Base-by-base conservation (phyloP, 2,113 vertebrate species). In the Trematomus loennbergii region DNA sequence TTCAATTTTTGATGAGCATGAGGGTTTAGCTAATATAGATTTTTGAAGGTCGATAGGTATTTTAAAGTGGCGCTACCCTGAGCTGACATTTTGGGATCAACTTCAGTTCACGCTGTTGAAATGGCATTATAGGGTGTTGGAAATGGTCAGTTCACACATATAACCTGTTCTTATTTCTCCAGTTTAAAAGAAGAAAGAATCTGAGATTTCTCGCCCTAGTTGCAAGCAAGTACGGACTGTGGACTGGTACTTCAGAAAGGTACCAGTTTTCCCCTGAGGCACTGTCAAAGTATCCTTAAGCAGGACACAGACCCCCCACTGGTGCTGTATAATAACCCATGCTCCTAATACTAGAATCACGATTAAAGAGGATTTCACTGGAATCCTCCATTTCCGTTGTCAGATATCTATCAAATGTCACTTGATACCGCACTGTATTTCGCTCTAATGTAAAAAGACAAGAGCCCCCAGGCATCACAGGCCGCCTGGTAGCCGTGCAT, bases 51-150 rank as follows among this genome's bases (percentile, higher is more conserved):
- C 2, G 11, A 74, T 54, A 13, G 9, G 8, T 50, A 36, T 50
- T 75, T 25, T 36, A n/a, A n/a, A 48, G 61, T 62, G n/a, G 22
- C n/a, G 22, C n/a, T 48, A 11, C 46, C 8, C 5, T n/a, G 13
- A 29, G 12, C 25, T 62, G 57, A 68, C 29, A 15, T 58, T 46
- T 71, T 58, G 65, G 50, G 36, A 20, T 64, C 43, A 49, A 45
- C 29, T 33, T 53, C 48, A 53, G 4, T n/a, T 61, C 58, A n/a
- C 25, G 40, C 10, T 53, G 59, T 53, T 57, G 2, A 72, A 55
- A 55, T 16, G 12, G 10, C 55, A 12, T n/a, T 12, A 15, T n/a
- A 9, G n/a, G 43, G 64, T 36, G 29, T 7, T 18, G 2, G 43
- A 52, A 62, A 36, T 7, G 10, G 11, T 2, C 36, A 62, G 36